Base-by-base conservation (phyloP, 2,888 invertebrate species). In the Rotaria socialis region DNA sequence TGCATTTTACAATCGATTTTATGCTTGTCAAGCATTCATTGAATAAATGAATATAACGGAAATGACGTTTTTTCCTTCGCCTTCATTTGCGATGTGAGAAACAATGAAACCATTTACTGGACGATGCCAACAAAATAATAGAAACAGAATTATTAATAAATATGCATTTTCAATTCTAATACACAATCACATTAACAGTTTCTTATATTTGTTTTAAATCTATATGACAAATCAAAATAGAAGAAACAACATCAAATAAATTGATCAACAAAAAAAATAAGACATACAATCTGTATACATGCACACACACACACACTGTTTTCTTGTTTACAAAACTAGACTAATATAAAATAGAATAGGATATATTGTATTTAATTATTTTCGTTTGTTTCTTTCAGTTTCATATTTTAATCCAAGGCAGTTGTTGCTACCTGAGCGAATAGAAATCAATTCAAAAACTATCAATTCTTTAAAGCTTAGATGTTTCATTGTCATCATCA, bases 211-310 rank as follows among this genome's bases (percentile, higher is more conserved):
- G 27, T 60, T 60, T 27, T 27, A 60, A 27, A 60, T 60, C 27
- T 60, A 27, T 60, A 27, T 60, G 60, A 60, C 60, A 60, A 60
- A 24, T 24, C n/a, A 60, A 60, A 60, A 60, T 27, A 24, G 56
- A 56, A 60, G 60, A n/a, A 60, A 60, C 60, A 60, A 60, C 60
- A 60, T 60, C 60, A 60, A 60, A 60, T 14, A 60, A 60, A 60
- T 60, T 8, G 14, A 60, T 60, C 27, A 60, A 60, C 60, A 60
- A 60, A 27, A 60, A 27, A 60, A 27, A 60, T 50, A 4, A 50
- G 50, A 50, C 50, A 50, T 50, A 50, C 50, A 50, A 50, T 50
- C 50, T 50, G 50, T 50, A 50, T 50, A 50, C 50, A 50, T 11
- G 50, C 50, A 50, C 50, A 14, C 50, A 50, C 8, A 50, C 50